phyloP scores from a whole-genome alignment of 2,797 vertebrate genomes.

The Pempheris klunzingeri region DNA sequence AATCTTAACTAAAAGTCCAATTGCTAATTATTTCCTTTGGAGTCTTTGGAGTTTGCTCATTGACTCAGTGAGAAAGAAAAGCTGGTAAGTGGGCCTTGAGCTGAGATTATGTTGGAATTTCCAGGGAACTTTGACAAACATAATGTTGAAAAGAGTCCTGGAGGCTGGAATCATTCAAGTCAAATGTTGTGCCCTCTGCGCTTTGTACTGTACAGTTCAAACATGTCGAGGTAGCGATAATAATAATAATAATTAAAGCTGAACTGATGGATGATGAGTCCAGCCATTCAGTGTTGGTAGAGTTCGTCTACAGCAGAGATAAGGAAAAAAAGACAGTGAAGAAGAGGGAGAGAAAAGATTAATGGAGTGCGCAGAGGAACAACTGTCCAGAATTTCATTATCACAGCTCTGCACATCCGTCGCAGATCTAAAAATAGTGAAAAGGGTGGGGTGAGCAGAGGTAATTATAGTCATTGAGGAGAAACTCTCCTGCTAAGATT shows the following conservation, averaged over 20 bases:
- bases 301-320: conserved; percentile 42
- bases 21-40: background rate
- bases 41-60: background rate
- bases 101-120: background rate
- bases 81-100: background rate
- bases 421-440: conserved; percentile 61
- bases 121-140: background rate
- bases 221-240: conserved; percentile 59
- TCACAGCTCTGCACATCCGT: background rate
- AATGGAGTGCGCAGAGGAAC: conserved; percentile 13
- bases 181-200: background rate
- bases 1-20: background rate
- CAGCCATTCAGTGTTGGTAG: background rate
- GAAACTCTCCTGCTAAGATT: conserved; percentile 43
- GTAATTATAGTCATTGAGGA: conserved; percentile 56
- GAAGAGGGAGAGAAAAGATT: background rate
- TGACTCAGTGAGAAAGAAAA: background rate
- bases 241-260: conserved; percentile 7
- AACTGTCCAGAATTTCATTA: background rate
- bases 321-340: background rate
- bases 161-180: conserved; percentile 16
- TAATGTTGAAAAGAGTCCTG: background rate
- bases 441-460: conserved; percentile 38
- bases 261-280: conserved; percentile 3
- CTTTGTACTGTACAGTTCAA: background rate